Conservation (phyloP, 1,140 invertebrate species). For the Trinorchestia longiramus region DNA sequence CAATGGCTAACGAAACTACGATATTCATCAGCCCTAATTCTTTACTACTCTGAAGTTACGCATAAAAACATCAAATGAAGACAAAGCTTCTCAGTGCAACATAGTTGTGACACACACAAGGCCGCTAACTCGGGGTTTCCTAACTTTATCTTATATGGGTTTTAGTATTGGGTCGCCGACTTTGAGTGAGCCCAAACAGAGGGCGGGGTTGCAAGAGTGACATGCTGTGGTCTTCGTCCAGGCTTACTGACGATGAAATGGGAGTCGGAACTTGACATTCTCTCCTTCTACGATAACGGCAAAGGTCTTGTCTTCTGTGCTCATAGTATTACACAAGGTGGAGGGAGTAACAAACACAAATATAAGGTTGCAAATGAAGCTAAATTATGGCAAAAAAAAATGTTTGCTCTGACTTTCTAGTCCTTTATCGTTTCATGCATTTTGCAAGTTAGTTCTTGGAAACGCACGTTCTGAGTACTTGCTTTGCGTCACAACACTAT, state of each 20-base stretch:
- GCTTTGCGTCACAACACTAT: not conserved
- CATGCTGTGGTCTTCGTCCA: not conserved
- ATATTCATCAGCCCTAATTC: not conserved
- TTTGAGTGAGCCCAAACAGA: not conserved
- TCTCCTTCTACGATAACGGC: not conserved
- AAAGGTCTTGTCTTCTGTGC: not conserved
- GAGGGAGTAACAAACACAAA: not conserved
- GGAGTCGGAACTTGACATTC: not conserved
- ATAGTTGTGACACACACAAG: not conserved
- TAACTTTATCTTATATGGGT: not conserved
- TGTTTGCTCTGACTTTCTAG: not conserved
- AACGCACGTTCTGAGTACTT: not conserved
- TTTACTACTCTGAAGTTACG: not conserved
- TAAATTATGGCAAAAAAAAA: not conserved
- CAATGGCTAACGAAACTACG: not conserved
- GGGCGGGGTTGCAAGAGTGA: not conserved
- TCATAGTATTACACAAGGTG: constrained; percentile 1
- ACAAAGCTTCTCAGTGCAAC: not conserved
- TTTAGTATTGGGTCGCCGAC: not conserved
- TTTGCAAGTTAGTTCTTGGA: not conserved
- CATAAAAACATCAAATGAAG: not conserved
- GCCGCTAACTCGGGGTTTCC: not conserved
- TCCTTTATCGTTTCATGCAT: not conserved
- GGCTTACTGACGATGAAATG: not conserved
- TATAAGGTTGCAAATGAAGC: not conserved